phyloP scores from a whole-genome alignment of 2,888 invertebrate species.

The Theodoxus fluviatilis region DNA sequence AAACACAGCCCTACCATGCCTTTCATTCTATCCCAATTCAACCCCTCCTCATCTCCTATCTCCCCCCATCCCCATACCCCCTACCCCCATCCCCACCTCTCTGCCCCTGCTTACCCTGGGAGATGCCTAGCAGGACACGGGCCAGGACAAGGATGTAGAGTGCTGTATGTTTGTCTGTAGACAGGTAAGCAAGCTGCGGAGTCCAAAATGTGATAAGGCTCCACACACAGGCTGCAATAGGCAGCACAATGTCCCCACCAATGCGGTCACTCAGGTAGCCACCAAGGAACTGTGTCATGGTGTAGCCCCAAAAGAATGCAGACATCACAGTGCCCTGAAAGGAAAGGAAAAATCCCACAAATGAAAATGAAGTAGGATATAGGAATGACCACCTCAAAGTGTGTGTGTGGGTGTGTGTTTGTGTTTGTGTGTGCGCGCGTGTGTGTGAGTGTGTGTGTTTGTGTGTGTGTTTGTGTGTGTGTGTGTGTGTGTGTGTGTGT shows the following conservation, averaged over 20 bases:
- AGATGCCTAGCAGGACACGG: slow-evolving; percentile 73
- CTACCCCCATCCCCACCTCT: too few relatives aligned
- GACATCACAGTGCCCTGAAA: slow-evolving; percentile 73
- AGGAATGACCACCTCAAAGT: too few relatives aligned
- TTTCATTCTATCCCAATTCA: too few relatives aligned
- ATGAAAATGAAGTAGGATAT: background rate
- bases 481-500: too few relatives aligned
- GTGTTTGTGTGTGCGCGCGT: too few relatives aligned
- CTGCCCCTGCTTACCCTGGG: slow-evolving; percentile 70
- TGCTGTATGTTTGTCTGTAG: slow-evolving; percentile 67
- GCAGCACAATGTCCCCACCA: slow-evolving; percentile 74
- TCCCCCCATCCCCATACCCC: too few relatives aligned
- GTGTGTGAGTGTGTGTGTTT: too few relatives aligned
- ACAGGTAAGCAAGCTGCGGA: slow-evolving; percentile 61
- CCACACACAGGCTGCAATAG: slow-evolving; percentile 71
- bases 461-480: too few relatives aligned
- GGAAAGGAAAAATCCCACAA: too few relatives aligned
- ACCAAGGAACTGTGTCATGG: slow-evolving; percentile 71
- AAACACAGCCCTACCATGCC: too few relatives aligned
- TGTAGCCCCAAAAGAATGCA: slow-evolving; percentile 80
- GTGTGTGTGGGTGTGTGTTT: too few relatives aligned
- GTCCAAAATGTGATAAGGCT: slow-evolving; percentile 62
- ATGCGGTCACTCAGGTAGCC: slow-evolving; percentile 69
- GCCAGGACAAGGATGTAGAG: slow-evolving; percentile 71
- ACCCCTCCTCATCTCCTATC: too few relatives aligned